Evolutionary conservation across 2,888 invertebrate genomes (phyloP), one percentile per base, ranked within the genome.

Genomic region (Pristionchus maxplancki): DNA sequence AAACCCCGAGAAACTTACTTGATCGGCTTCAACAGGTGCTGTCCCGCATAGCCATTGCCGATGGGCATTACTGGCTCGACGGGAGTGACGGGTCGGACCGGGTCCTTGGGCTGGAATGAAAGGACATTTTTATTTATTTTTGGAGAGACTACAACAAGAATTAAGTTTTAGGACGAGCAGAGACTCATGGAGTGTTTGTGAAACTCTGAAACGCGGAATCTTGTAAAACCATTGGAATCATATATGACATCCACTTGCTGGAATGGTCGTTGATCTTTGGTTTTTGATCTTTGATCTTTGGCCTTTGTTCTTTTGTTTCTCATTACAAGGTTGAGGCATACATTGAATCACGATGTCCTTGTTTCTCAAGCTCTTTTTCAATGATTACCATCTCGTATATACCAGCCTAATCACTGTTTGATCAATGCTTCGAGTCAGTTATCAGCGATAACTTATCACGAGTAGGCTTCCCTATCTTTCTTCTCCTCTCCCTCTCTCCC

Each of bases 31-130:
- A 74, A 34, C 34, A 87, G 74, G 24, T 87, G 87, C 37, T 74
- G 71, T 0, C 71, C 71, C 0, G 87, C 24, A 53, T 87, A 71
- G 9, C 71, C 53, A 50, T 62, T 90, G 20, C 90, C 91, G 1
- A 92, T 90, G 20, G 92, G 92, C n/a, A 89, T 89, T 24, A 93
- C 90, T 6, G 93, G 93, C 37, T 90, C 89, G 20, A 93, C 93
- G 17, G 93, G 93, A 24, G 92, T 89, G 44, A 92, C 94, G 17
- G 94, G 93, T 50, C 92, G 90, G 3, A 94, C 93, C 24, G 93
- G 94, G 34, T 94, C 93, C 31, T 91, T 89, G 11, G 94, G 94
- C 93, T 94, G 90, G 82, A 93, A 91, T n/a, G 11, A 64, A 40
- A n/a, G 37, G 24, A 44, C 13, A 74, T n/a, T n/a, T n/a, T 85